phyloP scores from a whole-genome alignment of 2,797 vertebrate genomes.

The Malurus leucopterus region DNA sequence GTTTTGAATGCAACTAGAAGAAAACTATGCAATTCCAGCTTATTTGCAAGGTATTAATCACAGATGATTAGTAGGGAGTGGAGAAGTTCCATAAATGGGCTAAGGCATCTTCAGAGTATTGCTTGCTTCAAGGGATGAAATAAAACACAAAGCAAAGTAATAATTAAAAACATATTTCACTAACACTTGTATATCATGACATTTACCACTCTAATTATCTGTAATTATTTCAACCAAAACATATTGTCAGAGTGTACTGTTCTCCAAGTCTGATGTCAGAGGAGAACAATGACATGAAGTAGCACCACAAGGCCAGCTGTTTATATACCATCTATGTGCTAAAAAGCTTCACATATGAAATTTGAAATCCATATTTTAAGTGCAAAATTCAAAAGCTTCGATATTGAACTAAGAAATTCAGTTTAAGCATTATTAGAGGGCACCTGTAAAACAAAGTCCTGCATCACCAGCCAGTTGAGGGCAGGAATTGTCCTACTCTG shows the following conservation, averaged over 20 bases:
- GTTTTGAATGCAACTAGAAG: background rate
- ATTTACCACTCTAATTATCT: conserved; percentile 43
- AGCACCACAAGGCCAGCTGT: background rate
- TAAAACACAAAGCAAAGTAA: conserved; percentile 15
- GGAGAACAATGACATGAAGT: conserved; percentile 1
- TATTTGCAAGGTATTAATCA: conserved; percentile 35
- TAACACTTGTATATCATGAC: conserved; percentile 44
- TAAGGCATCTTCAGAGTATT: conserved; percentile 11
- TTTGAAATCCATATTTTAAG: background rate
- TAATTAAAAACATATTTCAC: conserved; percentile 49
- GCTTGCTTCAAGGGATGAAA: conserved; percentile 32
- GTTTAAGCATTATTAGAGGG: background rate
- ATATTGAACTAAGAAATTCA: background rate
- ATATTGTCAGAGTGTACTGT: conserved; percentile 6
- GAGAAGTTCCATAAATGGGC: conserved; percentile 1
- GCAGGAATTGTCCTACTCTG: accelerated
- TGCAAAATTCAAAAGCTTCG: background rate
- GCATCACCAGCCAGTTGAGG: background rate
- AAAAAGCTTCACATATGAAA: background rate
- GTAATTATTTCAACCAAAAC: conserved; percentile 47
- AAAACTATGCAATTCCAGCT: conserved; percentile 10
- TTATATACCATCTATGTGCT: background rate
- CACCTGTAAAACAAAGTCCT: background rate
- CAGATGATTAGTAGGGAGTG: conserved; percentile 16
- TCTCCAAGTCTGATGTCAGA: conserved; percentile 5